Evolutionary conservation across 2,888 invertebrate species (phyloP).

Genomic region (Diplolepis rosae): DNA sequence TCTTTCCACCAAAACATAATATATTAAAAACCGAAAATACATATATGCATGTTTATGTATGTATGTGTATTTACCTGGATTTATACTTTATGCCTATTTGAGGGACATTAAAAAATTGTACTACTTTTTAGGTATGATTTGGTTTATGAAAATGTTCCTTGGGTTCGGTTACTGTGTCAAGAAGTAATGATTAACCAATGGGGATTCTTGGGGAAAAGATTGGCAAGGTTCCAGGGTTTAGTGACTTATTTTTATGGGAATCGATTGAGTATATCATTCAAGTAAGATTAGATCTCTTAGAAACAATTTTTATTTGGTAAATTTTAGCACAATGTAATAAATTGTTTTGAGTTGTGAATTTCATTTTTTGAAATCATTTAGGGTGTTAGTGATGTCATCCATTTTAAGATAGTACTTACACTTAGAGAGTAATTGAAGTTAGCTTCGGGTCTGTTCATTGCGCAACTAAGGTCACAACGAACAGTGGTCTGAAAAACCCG

Average conservation of each 20-base stretch:
- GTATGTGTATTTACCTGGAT: background rate
- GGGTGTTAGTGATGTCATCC: no score
- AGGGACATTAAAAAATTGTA: background rate
- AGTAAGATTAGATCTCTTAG: no score
- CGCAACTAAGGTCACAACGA: no score
- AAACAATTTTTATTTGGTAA: no score
- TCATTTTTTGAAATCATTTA: no score
- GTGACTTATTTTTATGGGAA: background rate
- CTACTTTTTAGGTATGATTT: background rate
- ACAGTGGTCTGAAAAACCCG: no score
- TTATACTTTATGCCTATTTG: background rate
- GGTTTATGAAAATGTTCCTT: background rate
- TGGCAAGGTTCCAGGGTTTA: background rate
- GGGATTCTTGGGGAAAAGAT: background rate
- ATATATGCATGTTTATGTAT: background rate
- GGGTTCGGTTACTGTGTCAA: background rate
- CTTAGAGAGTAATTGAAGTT: no score
- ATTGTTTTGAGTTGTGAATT: no score
- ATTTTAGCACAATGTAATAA: no score
- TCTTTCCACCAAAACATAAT: conserved; percentile 26
- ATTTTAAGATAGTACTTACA: no score
- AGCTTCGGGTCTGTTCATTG: no score
- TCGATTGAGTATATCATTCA: background rate
- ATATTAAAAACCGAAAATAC: background rate
- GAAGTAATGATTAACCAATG: background rate